Evolutionary conservation across 2,797 vertebrate genomes (phyloP), one percentile per base, ranked within the genome.

Genomic region (Nannoperca australis): DNA sequence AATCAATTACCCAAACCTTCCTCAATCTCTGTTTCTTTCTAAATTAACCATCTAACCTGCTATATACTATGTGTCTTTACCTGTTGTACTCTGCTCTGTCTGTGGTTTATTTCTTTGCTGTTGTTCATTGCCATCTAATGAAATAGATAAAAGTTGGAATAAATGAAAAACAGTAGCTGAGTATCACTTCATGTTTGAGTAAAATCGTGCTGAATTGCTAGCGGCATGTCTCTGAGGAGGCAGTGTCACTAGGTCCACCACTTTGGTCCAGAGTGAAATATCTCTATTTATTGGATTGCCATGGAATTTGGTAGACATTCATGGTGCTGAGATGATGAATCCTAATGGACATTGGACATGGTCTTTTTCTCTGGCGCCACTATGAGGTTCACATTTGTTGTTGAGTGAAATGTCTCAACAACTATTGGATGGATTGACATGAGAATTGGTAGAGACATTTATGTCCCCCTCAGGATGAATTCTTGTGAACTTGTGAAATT

Each of bases 1-100:
- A 73, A 89, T 83, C 38, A 83, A 74, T 88, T 76, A 82, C 55
- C 54, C 27, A 65, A 82, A 61, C 66, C 62, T 15, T 4, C 63
- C 70, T 79, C 45, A 18, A 36, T 70, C 30, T 71, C 12, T 45
- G 2, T 59, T 44, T 67, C 45, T 73, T 22, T 78, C 15, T 69
- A 22, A 64, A 76, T 45, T 1, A 71, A 83, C 7, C 53, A 47
- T 51, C 10, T 27, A 27, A 27, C 24, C 50, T 60, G 34, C 32
- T 65, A 60, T 5, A 47, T 38, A 47, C 12, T 47, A n/a, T 40
- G 18, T 55, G 9, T 50, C 17, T 68, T 49, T 67, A 18, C 47
- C 18, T 61, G 8, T 49, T 47, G 2, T 51, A 14, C 24, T 79
- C n/a, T 49, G n/a, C 24, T 79, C 20, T 49, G n/a, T 69, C n/a